These are phyloP conservation scores for Luperina nickerlii DNA, from an alignment of 2,888 invertebrate genomes.

Conservation along the genomic window DNA sequence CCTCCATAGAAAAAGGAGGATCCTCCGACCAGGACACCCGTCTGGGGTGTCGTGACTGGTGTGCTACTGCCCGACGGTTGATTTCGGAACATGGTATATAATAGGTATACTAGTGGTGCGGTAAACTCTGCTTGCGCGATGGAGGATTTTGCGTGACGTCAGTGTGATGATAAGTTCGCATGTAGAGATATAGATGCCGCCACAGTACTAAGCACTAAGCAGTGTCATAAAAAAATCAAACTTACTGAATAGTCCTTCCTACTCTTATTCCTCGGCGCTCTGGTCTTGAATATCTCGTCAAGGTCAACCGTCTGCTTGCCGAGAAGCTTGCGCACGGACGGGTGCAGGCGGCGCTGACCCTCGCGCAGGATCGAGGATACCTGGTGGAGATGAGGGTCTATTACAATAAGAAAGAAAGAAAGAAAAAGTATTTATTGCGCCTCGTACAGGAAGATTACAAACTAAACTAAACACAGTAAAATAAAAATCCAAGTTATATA, in stretches of 20 bases:
- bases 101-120: background rate
- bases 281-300: constrained; percentile 84
- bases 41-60: too few species aligned
- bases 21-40: too few species aligned
- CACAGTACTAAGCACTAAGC: background rate
- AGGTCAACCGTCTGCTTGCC: constrained; percentile 90
- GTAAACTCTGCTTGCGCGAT: background rate
- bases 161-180: background rate
- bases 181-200: background rate
- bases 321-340: constrained; percentile 93
- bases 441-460: too few species aligned
- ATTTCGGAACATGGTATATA: background rate
- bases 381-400: constrained; percentile 68
- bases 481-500: too few species aligned
- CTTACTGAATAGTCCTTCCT: constrained; percentile 84
- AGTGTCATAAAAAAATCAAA: background rate
- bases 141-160: background rate
- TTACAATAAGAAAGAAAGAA: background rate
- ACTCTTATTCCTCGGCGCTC: constrained; percentile 86
- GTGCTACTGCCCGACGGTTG: too few species aligned
- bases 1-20: too few species aligned
- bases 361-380: constrained; percentile 79
- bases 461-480: too few species aligned
- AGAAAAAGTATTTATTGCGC: too few species aligned
- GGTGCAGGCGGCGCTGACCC: constrained; percentile 92